phyloP scores from a whole-genome alignment of 53 echinoderm and acorn worm genomes.

The Hippasteria phrygiana region DNA sequence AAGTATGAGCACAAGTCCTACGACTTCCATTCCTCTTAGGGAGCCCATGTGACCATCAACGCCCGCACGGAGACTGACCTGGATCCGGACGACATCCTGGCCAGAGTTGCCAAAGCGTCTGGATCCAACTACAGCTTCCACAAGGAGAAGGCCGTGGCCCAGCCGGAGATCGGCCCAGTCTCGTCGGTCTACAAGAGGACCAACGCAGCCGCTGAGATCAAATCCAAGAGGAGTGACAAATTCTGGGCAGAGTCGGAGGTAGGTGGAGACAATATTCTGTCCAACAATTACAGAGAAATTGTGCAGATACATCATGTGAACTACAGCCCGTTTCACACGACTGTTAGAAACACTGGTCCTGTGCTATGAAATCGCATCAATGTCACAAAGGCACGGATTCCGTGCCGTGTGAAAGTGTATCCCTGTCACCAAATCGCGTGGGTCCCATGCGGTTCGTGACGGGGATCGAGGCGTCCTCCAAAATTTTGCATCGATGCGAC shows the following conservation, averaged over 20 bases:
- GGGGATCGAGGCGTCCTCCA: too few species aligned
- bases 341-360: too few species aligned
- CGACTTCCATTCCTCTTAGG: conserved; percentile 61
- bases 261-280: not conserved
- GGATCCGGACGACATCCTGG: conserved; percentile 78
- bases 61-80: conserved; percentile 92
- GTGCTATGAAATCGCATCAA: too few species aligned
- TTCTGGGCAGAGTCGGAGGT: conserved; percentile 91
- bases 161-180: conserved; percentile 74
- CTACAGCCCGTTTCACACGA: too few species aligned
- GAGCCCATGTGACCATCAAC: conserved; percentile 95
- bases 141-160: conserved; percentile 78
- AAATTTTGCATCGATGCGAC: too few species aligned
- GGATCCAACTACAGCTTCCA: conserved; percentile 99
- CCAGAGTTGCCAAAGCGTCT: conserved; percentile 87
- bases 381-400: too few species aligned
- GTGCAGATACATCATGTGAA: too few species aligned
- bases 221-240: conserved; percentile 85
- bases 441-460: too few species aligned
- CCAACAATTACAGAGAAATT: too few species aligned
- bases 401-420: too few species aligned
- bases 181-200: conserved; percentile 94
- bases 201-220: conserved; percentile 84
- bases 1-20: not conserved
- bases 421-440: too few species aligned